Evolutionary conservation across 2,888 invertebrate species (phyloP).

Genomic region (Cephonodes hylas): DNA sequence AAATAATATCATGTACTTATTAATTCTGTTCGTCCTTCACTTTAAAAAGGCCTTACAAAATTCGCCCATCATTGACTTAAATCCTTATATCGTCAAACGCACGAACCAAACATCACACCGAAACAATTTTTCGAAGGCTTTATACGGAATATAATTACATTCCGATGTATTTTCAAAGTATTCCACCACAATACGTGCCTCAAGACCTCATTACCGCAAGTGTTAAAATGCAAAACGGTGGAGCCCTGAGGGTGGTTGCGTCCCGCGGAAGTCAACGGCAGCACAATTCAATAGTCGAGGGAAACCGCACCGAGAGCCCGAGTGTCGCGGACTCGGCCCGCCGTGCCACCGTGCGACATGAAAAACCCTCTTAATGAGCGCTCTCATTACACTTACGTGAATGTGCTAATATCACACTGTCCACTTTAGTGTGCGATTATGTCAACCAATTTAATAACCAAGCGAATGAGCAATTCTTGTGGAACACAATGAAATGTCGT

Average conservation of each 20-base stretch:
- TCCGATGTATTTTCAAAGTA: constrained; percentile 22
- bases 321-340: constrained; percentile 28
- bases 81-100: not conserved
- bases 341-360: constrained; percentile 43
- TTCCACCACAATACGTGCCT: constrained; percentile 42
- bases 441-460: not conserved
- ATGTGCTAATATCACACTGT: not conserved
- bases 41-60: not conserved
- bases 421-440: not conserved
- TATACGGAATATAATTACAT: constrained; percentile 6
- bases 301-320: constrained; percentile 45
- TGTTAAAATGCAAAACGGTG: constrained; percentile 63
- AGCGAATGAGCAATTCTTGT: not conserved
- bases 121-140: constrained; percentile 8
- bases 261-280: constrained; percentile 54
- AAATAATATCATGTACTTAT: too few relatives aligned
- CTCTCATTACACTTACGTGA: constrained; percentile 47
- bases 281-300: constrained; percentile 60
- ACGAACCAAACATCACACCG: not conserved
- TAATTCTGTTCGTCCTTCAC: too few relatives aligned
- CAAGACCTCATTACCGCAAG: constrained; percentile 62
- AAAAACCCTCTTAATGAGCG: constrained; percentile 62
- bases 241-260: constrained; percentile 46
- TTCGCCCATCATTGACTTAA: too few relatives aligned
- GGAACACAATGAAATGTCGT: not conserved